Conservation (phyloP, 2,888 invertebrate species). For the Pocota personata region DNA sequence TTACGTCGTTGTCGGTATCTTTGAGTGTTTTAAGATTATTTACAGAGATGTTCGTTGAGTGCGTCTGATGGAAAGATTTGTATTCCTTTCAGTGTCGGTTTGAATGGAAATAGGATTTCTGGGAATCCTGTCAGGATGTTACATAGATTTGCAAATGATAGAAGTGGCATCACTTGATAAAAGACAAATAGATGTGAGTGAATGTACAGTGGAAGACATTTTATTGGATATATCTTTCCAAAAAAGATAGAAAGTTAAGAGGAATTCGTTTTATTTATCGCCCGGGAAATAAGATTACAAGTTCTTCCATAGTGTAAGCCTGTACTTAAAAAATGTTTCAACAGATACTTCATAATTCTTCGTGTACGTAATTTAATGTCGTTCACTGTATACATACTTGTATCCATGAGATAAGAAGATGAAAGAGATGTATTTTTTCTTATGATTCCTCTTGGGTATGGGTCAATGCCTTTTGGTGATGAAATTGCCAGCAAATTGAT, state of each 20-base stretch:
- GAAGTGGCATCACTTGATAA: not conserved
- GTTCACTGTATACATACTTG: not conserved
- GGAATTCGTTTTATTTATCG: too few species aligned
- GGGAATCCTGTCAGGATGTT: conserved; percentile 16
- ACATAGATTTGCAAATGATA: not conserved
- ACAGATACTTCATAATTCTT: too few species aligned
- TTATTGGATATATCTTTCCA: not conserved
- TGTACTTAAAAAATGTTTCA: too few species aligned
- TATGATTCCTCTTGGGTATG: not conserved
- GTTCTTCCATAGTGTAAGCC: too few species aligned
- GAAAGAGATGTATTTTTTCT: not conserved
- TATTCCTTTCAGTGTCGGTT: not conserved
- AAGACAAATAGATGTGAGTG: not conserved
- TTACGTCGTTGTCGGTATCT: not conserved
- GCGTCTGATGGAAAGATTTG: not conserved
- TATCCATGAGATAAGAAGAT: not conserved
- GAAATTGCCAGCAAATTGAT: not conserved
- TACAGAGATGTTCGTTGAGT: not conserved
- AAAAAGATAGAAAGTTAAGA: too few species aligned
- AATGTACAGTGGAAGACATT: not conserved
- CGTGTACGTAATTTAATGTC: not conserved
- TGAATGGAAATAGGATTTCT: conserved; percentile 20
- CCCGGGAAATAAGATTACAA: not conserved
- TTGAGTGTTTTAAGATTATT: conserved; percentile 20
- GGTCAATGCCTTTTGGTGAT: not conserved